Evolutionary conservation across 2,797 vertebrate genomes (phyloP).

Genomic region (Lepus townsendii): DNA sequence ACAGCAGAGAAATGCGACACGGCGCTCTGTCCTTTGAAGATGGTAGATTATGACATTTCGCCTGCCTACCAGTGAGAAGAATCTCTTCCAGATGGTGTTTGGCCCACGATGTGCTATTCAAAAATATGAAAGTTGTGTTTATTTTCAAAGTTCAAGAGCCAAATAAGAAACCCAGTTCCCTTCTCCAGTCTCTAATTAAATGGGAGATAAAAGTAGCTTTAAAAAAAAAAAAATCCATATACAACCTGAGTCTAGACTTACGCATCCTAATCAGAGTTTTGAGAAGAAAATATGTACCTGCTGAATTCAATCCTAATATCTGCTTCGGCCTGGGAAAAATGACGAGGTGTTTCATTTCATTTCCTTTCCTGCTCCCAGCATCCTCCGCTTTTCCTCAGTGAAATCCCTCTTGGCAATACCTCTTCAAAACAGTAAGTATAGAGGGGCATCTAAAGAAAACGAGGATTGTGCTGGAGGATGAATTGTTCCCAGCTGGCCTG

Average conservation of each 20-base stretch:
- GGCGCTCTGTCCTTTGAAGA: conserved; percentile 69
- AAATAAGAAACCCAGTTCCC: conserved; percentile 65
- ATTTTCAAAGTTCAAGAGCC: conserved; percentile 64
- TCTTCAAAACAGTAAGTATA: conserved; percentile 13
- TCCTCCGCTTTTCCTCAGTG: neutral
- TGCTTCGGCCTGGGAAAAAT: conserved; percentile 45
- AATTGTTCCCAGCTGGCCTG: conserved; percentile 24
- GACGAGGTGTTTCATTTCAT: conserved; percentile 50
- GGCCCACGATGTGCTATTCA: conserved; percentile 67
- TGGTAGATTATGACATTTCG: conserved; percentile 66
- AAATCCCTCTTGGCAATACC: conserved; percentile 36
- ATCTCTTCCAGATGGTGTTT: conserved; percentile 78
- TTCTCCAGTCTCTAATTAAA: conserved; percentile 70
- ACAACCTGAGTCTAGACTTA: conserved; percentile 12
- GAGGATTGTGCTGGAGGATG: conserved; percentile 12
- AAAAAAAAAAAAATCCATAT: neutral
- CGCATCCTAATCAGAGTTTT: neutral
- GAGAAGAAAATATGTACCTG: neutral
- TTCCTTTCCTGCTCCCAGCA: conserved; percentile 47
- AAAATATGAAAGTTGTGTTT: conserved; percentile 73
- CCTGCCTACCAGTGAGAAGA: conserved; percentile 73
- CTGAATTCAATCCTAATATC: conserved; percentile 53
- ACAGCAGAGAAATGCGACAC: conserved; percentile 14
- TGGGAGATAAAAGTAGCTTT: conserved; percentile 60
- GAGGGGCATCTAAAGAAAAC: conserved; percentile 51